These are phyloP conservation scores for Pseudoatta argentina DNA, from an alignment of 1,140 invertebrate species.

Conservation along the genomic window DNA sequence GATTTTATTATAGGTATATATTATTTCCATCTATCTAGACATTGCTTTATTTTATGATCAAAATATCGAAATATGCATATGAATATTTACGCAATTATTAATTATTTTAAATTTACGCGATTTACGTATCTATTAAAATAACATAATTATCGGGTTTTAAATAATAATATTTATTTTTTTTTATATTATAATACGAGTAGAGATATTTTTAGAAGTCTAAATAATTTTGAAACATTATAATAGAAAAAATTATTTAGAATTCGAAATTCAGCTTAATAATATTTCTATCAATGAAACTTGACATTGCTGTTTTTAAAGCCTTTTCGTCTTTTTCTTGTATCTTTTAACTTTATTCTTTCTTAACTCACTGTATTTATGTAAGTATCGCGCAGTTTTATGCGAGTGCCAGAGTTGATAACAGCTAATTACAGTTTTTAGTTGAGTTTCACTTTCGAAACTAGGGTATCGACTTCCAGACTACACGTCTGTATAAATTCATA, in stretches of 20 bases:
- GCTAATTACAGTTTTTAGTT: slow-evolving; percentile 15
- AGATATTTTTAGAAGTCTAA: not conserved
- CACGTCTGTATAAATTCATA: slow-evolving; percentile 2
- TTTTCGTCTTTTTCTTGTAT: not conserved
- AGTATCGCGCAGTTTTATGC: not conserved
- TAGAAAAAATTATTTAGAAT: not conserved
- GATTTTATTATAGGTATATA: not conserved
- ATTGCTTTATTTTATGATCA: not conserved
- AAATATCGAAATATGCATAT: not conserved
- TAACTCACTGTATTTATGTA: not conserved
- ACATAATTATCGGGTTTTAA: not conserved
- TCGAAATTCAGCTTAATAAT: not conserved
- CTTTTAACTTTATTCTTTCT: not conserved
- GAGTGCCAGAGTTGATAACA: slow-evolving; percentile 5
- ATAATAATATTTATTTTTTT: not conserved
- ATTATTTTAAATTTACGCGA: not conserved
- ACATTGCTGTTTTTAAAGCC: not conserved
- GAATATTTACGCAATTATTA: not conserved
- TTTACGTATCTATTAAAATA: slow-evolving; percentile 20
- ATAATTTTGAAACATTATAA: not conserved
- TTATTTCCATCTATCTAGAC: not conserved
- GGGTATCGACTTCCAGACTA: not conserved
- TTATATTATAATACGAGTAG: not conserved
- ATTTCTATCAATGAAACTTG: not conserved
- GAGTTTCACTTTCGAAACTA: slow-evolving; percentile 7